Base-by-base conservation (phyloP, 2,113 vertebrate species). In the western clawed frog (Xenopus tropicalis) region DNA sequence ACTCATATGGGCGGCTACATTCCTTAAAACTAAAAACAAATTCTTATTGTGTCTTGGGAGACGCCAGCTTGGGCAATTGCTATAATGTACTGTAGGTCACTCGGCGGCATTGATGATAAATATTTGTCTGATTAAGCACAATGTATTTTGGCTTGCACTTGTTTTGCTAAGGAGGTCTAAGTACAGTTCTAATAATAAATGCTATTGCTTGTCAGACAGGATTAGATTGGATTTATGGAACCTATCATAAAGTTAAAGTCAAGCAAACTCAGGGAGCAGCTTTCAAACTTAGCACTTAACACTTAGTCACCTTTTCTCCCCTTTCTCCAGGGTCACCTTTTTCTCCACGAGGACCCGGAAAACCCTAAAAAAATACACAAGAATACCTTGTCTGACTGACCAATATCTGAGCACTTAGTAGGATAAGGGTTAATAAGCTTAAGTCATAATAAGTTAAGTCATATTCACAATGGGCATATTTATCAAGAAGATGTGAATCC, bases 311-410 rank as follows among this genome's bases (percentile, higher is more conserved):
- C 97, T 99, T 99, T 92, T 99, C 97, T 91, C 97, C 97, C 91
- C 94, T 98, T 84, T 98, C 97, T 91, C 97, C 96, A 81, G 84
- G 78, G 89, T 97, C 94, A 84, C 97, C 97, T 88, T 97, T 98
- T 83, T 99, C 97, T 86, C 97, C 97, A 84, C 87, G 95, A 88
- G 95, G 93, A 85, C 97, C 97, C 80, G 93, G 94, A 78, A 96
- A 96, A 83, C 97, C 97, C 97, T 99, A 68, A 91, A 86, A 90
- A 91, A 88, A 92, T n/a, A 92, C 87, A 83, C 77, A 81, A 81
- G 86, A 71, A 82, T 0, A 63, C 29, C 44, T 68, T 76, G 74
- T 70, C 78, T 78, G 52, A 79, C 66, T 78, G 79, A 73, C 66
- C 68, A 54, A 54, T 54, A 54, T 77, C 59, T 63, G 52, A 23